Evolutionary conservation across 35 echinoderm and acorn worm species (phyloP), one percentile per base, ranked within the genome.

Genomic region (Lytechinus variegatus): DNA sequence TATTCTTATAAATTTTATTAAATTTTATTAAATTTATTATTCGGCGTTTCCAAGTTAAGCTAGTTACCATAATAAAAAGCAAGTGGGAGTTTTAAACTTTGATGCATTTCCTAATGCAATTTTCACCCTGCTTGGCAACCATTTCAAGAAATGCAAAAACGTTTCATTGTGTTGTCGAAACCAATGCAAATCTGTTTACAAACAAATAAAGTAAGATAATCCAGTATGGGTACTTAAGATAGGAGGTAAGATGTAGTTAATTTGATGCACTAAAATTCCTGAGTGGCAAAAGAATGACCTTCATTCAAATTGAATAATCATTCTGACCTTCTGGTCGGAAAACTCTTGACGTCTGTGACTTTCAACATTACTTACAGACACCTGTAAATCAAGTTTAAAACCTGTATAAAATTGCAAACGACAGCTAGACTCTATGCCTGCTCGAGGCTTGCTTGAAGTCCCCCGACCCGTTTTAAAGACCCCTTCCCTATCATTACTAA

Each of bases 261-360:
- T n/a, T 79, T 58, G 1, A 16, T 79, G n/a, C n/a, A 79, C 8
- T 79, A 79, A 79, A 79, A 4, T 6, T 21, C 16, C 33, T 7
- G 66, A 16, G 6, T 24, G 21, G 12, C 66, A 24, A 79, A 4
- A 24, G 3, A 79, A 79, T 79, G 19, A 5, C 66, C 66, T 79
- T 79, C 19, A 79, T 79, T 16, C 66, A 79, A 79, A 79, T n/a
- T 79, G 8, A 79, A 79, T 79, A 79, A 79, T 19, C 8, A 79
- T 24, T 24, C 24, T 79, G 66, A 79, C 66, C 66, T 79, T 79
- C 66, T 7, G 19, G 16, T 79, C 66, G 66, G 66, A 79, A 44
- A 79, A n/a, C 66, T 79, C 66, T 79, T 79, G 66, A 79, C 66
- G n/a, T 79, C 66, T 19, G 66, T 79, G 66, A n/a, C 66, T 79